Percentiles rank a stretch among this genome's conserved stretches.
Conservation (phyloP, 2,888 invertebrate species). For the Drosophila kambysellisi region DNA sequence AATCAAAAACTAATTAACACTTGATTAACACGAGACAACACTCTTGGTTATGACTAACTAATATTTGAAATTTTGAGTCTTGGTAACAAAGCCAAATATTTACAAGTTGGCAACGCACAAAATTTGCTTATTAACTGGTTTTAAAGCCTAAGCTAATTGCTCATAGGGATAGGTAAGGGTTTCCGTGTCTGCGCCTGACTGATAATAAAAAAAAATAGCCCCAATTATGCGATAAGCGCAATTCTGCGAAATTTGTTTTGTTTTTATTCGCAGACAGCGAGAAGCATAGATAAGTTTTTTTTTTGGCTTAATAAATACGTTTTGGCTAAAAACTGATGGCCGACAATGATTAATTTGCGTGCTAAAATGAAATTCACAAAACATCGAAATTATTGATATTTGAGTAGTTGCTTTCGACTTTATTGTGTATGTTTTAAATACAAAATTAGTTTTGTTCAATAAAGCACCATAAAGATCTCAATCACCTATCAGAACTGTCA, state of each 20-base stretch:
- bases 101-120: no score
- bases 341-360: constrained; percentile 32
- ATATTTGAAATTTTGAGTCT: neutral
- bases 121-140: constrained; percentile 16
- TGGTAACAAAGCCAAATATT: constrained; percentile 10
- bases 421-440: neutral
- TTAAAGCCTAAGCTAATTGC: constrained; percentile 16
- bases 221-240: constrained; percentile 14
- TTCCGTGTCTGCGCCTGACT: neutral
- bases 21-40: constrained; percentile 51
- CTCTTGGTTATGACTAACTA: constrained; percentile 17
- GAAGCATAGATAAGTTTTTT: constrained; percentile 23
- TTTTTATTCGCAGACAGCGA: neutral
- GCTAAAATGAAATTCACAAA: neutral
- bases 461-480: neutral
- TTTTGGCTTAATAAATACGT: constrained; percentile 19
- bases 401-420: neutral
- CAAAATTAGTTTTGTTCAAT: neutral
- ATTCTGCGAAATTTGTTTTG: constrained; percentile 29
- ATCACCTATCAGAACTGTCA: neutral
- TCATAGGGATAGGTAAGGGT: constrained; percentile 54
- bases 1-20: constrained; percentile 67
- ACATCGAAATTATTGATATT: neutral
- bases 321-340: constrained; percentile 6
- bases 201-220: neutral